A percentile compares a stretch with the other conserved stretches of the same genome.
Evolutionary conservation across 2,888 invertebrate species (phyloP).

Genomic region (Caenorhabditis sp.): DNA sequence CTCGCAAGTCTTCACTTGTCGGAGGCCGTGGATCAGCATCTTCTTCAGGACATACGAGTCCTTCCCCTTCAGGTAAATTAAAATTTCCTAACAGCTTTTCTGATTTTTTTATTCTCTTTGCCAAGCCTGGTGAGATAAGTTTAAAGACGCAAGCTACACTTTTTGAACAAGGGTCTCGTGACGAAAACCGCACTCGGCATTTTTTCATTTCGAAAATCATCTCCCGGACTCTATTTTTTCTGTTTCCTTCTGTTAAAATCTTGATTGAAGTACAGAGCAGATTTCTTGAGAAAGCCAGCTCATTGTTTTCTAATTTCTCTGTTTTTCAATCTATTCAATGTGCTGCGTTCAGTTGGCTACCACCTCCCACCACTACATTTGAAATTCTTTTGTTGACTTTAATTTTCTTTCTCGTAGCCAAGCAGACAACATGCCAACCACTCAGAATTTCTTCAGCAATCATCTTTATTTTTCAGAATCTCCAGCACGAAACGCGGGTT

Average conservation of each 20-base stretch:
- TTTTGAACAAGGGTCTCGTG: not conserved
- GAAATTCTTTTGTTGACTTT: not conserved
- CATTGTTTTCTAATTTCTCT: not conserved
- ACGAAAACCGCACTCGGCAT: not conserved
- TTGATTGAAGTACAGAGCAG: too few species aligned
- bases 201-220: not conserved
- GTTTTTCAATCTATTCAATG: constrained; percentile 5
- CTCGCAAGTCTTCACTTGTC: constrained; percentile 70
- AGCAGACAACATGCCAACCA: not conserved
- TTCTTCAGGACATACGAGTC: constrained; percentile 71
- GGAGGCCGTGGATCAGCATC: constrained; percentile 67
- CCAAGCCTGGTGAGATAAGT: too few species aligned
- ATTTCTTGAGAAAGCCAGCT: constrained; percentile 17
- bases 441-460: not conserved
- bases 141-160: too few species aligned
- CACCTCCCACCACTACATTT: constrained; percentile 1
- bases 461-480: constrained; percentile 57
- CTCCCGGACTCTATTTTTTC: too few species aligned
- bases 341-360: not conserved
- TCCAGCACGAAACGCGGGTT: constrained; percentile 67
- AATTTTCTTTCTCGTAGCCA: not conserved
- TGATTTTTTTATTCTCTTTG: too few species aligned
- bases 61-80: constrained; percentile 69
- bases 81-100: too few species aligned
- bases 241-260: too few species aligned